A percentile compares a stretch with the other conserved stretches of the same genome.
Conservation (phyloP, 2,888 invertebrate species). For the Andrena hattorfiana region DNA sequence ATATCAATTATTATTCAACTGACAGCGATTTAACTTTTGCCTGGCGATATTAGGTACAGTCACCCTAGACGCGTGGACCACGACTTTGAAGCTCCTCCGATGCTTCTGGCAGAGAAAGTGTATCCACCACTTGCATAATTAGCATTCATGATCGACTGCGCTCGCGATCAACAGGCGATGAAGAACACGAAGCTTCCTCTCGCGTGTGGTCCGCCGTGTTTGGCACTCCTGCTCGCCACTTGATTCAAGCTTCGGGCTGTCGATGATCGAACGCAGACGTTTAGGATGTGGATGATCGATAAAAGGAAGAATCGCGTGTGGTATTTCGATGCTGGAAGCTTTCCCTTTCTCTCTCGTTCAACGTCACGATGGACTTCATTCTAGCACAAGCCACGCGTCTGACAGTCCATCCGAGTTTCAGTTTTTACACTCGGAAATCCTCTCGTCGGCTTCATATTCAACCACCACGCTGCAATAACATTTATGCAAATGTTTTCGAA, state of each 20-base stretch:
- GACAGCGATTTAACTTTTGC: no score
- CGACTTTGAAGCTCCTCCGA: background rate
- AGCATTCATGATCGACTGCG: constrained; percentile 12
- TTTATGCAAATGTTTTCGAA: constrained; percentile 27
- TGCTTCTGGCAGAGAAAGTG: constrained; percentile 4
- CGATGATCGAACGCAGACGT: constrained; percentile 22
- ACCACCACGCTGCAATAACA: background rate
- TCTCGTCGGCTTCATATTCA: background rate
- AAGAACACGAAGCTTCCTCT: background rate
- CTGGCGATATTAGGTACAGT: no score
- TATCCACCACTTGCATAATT: constrained; percentile 38
- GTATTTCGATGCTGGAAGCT: background rate
- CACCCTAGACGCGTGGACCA: no score
- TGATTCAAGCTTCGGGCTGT: constrained; percentile 8
- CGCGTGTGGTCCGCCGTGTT: constrained; percentile 34
- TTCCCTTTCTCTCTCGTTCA: background rate
- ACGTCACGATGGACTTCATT: no score
- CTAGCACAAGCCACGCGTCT: background rate
- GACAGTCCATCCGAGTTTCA: background rate
- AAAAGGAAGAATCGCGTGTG: background rate
- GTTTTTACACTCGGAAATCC: background rate
- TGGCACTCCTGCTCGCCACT: background rate
- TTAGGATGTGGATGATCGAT: constrained; percentile 4
- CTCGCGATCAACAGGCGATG: background rate
- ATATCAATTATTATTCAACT: no score